These are phyloP conservation scores for Eupithecia pulchellata DNA, from an alignment of 2,888 invertebrate genomes.

Conservation along the genomic window DNA sequence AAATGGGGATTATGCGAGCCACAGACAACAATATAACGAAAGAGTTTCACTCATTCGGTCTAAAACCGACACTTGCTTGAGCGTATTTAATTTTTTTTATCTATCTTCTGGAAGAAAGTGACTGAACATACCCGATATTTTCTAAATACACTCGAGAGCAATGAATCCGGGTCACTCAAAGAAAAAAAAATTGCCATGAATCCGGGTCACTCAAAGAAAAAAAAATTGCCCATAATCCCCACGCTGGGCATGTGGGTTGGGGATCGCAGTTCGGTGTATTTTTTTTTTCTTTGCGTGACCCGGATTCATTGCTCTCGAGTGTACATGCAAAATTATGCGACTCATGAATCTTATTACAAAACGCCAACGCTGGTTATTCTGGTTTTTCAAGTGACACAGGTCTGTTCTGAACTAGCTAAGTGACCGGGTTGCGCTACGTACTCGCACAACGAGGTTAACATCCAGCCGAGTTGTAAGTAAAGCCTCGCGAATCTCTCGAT, in stretches of 20 bases:
- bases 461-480: constrained; percentile 68
- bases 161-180: no score
- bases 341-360: constrained; percentile 14
- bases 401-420: constrained; percentile 60
- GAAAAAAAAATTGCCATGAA: no score
- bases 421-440: constrained; percentile 79
- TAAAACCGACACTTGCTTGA: not conserved
- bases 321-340: constrained; percentile 4
- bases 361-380: constrained; percentile 11
- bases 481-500: constrained; percentile 59
- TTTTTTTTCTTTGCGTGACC: no score
- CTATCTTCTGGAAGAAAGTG: not conserved
- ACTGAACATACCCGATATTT: not conserved
- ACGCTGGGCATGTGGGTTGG: no score
- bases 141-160: no score
- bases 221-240: no score
- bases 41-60: not conserved
- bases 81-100: not conserved
- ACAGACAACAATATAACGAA: not conserved
- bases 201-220: no score
- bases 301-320: no score
- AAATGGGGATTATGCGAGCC: constrained; percentile 75
- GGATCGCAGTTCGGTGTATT: no score
- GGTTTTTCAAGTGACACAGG: constrained; percentile 22
- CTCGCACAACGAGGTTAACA: constrained; percentile 75